These are phyloP conservation scores for Microplitis deprimator DNA, from an alignment of 2,888 invertebrate species.

Conservation along the genomic window DNA sequence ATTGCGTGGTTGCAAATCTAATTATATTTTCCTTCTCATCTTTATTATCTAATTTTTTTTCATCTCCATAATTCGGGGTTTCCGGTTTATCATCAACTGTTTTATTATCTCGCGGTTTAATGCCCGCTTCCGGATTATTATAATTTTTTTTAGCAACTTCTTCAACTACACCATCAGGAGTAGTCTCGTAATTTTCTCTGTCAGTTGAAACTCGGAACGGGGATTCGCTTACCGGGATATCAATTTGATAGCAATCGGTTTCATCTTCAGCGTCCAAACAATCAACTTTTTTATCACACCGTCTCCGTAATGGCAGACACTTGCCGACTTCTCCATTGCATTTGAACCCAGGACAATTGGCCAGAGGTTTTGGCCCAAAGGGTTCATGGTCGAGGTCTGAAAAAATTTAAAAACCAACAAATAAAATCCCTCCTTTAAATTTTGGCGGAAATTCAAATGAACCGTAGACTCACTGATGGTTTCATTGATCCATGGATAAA, in stretches of 20 bases:
- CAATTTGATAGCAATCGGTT: slow-evolving; percentile 73
- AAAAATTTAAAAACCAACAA: slow-evolving; percentile 16
- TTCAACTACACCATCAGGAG: too few relatives aligned
- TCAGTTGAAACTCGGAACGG: not conserved
- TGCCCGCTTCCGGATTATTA: not conserved
- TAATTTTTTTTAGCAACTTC: not conserved
- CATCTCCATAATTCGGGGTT: not conserved
- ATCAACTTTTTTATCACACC: slow-evolving; percentile 83
- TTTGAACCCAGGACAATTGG: slow-evolving; percentile 81
- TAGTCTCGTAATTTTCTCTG: not conserved
- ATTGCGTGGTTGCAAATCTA: not conserved
- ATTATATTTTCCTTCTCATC: not conserved
- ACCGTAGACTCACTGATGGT: slow-evolving; percentile 74
- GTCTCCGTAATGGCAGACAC: slow-evolving; percentile 78
- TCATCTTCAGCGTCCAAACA: slow-evolving; percentile 89
- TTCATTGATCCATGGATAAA: slow-evolving; percentile 81
- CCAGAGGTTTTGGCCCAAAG: slow-evolving; percentile 71
- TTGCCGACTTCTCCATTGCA: slow-evolving; percentile 79
- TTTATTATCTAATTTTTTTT: not conserved
- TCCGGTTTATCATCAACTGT: not conserved
- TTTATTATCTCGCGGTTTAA: not conserved
- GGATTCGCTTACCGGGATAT: not conserved
- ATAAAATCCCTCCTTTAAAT: not conserved
- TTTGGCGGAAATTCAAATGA: not conserved
- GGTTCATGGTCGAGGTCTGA: slow-evolving; percentile 27